Base-by-base conservation (phyloP, 2,888 invertebrate genomes). In the Trichopria drosophilae region DNA sequence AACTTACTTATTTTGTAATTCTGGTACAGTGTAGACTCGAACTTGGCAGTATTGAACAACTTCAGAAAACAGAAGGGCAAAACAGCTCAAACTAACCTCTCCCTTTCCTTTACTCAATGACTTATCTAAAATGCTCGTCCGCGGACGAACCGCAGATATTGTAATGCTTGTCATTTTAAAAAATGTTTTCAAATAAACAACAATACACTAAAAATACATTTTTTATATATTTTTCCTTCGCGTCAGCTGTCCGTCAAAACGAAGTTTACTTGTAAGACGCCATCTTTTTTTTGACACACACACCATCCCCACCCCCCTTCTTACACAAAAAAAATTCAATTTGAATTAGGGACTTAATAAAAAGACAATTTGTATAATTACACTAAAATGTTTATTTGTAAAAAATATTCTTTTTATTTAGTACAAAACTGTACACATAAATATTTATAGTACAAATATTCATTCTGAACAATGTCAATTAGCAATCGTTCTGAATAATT, bases 41-140 rank as follows among this genome's bases (percentile, higher is more conserved):
- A 91, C 95, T 80, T 99, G 97, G 69, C 94, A 94, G 78, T 99
- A 99, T 74, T 97, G 95, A 2, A 99, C 95, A 56, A 98, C 87
- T 82, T 99, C 99, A 15, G 97, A 96, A 77, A 99, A 99, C 48
- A 99, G 80, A 37, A 99, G 80, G 1, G 97, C 95, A 78, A 93
- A 98, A 64, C 93, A 88, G 63, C 93, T 92, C 43, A 94, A 77
- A 39, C 93, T 95, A 48, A 94, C 88, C 81, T 95, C 95, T 12
- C 88, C 87, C 77, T 93, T 93, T 6, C 94, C 94, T 78, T 92
- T 90, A 63, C 93, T 93, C 1, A 96, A 75, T 1, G 93, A 90
- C 76, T 93, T 92, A 73, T 96, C 95, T 15, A 95, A 80, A 64
- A 94, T 93, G 58, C 88, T 89, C 0, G 86, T 82, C 70, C 88